phyloP scores from a whole-genome alignment of 2,888 invertebrate species.

The Acanthoscelides obtectus region DNA sequence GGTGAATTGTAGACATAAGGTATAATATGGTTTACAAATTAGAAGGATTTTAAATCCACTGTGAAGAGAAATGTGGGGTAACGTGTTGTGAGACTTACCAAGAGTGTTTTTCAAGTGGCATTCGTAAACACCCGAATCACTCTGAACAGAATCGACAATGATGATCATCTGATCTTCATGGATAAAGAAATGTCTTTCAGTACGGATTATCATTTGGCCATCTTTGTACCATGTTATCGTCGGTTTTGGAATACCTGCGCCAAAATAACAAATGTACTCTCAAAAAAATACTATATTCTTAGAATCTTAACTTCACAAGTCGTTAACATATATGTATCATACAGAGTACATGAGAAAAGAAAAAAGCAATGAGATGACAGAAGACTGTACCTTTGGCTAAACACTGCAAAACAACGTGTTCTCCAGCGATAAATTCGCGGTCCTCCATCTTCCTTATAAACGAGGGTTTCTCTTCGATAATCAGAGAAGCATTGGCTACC shows the following conservation, averaged over 20 bases:
- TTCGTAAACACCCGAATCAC: conserved; percentile 82
- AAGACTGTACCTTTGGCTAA: conserved; percentile 53
- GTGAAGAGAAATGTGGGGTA: too few relatives aligned
- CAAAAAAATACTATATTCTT: too few relatives aligned
- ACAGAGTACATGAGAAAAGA: too few relatives aligned
- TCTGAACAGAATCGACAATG: conserved; percentile 72
- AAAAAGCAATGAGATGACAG: too few relatives aligned
- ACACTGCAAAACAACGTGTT: conserved; percentile 83
- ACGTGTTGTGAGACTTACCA: conserved; percentile 50
- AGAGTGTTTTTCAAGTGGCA: conserved; percentile 86
- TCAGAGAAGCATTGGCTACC: conserved; percentile 79
- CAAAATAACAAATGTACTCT: too few relatives aligned
- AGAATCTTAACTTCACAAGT: too few relatives aligned
- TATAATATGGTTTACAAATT: too few relatives aligned
- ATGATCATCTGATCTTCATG: conserved; percentile 83
- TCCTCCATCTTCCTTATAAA: conserved; percentile 83
- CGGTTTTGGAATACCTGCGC: conserved; percentile 72
- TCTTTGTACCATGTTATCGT: conserved; percentile 82
- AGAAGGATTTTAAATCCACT: too few relatives aligned
- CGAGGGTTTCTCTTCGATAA: conserved; percentile 80
- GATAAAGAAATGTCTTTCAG: conserved; percentile 82
- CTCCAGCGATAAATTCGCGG: conserved; percentile 76
- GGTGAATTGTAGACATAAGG: too few relatives aligned
- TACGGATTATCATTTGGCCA: conserved; percentile 63
- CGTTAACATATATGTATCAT: too few relatives aligned